Conservation (phyloP, 2,888 invertebrate species). For the Colostygia pectinataria region DNA sequence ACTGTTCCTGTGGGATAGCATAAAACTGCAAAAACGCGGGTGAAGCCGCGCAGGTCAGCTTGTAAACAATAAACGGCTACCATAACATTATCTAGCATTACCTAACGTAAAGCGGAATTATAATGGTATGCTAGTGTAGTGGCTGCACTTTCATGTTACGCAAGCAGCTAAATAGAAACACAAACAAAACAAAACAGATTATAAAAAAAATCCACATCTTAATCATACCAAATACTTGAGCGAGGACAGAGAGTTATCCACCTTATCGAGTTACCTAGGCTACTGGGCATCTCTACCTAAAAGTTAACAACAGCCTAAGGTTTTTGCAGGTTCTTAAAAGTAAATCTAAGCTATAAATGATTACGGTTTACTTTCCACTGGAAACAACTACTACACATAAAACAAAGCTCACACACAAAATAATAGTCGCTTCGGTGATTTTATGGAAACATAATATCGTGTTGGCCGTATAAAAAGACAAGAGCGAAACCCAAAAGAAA, state of each 20-base stretch:
- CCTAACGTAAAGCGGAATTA: too few species aligned
- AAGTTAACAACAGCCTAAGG: slow-evolving; percentile 45
- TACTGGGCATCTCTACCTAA: slow-evolving; percentile 70
- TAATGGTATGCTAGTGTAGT: too few species aligned
- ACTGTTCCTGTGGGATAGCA: too few species aligned
- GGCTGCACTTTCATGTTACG: slow-evolving; percentile 26
- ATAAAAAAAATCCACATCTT: slow-evolving; percentile 74
- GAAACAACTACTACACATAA: slow-evolving; percentile 41
- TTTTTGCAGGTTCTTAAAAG: slow-evolving; percentile 25
- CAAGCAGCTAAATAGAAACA: slow-evolving; percentile 35
- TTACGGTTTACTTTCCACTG: slow-evolving; percentile 40
- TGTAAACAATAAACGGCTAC: too few species aligned
- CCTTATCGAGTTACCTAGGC: slow-evolving; percentile 81
- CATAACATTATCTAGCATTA: too few species aligned
- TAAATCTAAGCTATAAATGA: slow-evolving; percentile 27
- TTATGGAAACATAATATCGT: slow-evolving; percentile 81
- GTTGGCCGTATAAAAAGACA: slow-evolving; percentile 79
- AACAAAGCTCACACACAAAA: slow-evolving; percentile 58
- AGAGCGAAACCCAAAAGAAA: slow-evolving; percentile 74
- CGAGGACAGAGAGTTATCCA: slow-evolving; percentile 78
- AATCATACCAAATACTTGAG: slow-evolving; percentile 78
- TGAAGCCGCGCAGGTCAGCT: too few species aligned
- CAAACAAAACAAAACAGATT: slow-evolving; percentile 53
- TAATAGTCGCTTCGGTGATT: slow-evolving; percentile 81
- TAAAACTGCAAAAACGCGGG: too few species aligned